phyloP scores from a whole-genome alignment of 2,888 invertebrate genomes.

The Drosophila anomalipes region DNA sequence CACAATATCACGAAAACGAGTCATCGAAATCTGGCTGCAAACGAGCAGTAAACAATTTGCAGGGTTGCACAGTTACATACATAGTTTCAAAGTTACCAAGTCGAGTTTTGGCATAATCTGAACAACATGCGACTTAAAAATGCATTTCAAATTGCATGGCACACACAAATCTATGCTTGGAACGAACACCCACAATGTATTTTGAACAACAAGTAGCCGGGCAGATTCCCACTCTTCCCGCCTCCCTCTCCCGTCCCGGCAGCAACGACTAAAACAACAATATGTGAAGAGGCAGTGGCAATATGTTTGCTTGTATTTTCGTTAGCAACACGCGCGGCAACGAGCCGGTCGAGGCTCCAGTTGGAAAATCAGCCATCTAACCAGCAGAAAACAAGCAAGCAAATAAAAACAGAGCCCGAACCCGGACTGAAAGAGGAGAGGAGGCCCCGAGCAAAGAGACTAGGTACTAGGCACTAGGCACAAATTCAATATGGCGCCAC shows the following conservation, averaged over 20 bases:
- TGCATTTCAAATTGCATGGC: slow-evolving; percentile 43
- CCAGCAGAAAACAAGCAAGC: slow-evolving; percentile 78
- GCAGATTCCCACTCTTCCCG: background rate
- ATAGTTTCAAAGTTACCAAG: background rate
- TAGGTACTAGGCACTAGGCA: slow-evolving; percentile 20
- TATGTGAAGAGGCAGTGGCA: slow-evolving; percentile 40
- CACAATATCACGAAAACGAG: slow-evolving; percentile 31
- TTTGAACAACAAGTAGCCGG: slow-evolving; percentile 66
- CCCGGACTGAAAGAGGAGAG: slow-evolving; percentile 3
- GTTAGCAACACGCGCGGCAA: slow-evolving; percentile 62
- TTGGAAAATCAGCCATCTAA: slow-evolving; percentile 75
- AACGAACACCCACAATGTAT: slow-evolving; percentile 59
- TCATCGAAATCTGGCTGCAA: background rate
- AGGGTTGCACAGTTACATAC: background rate
- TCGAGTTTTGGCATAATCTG: slow-evolving; percentile 24
- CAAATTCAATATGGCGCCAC: slow-evolving; percentile 72
- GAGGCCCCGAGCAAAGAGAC: slow-evolving; percentile 24
- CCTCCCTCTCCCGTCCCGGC: background rate
- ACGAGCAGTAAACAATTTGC: slow-evolving; percentile 4
- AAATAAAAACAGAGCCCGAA: slow-evolving; percentile 68
- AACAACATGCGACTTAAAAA: slow-evolving; percentile 38
- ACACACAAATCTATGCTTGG: slow-evolving; percentile 18
- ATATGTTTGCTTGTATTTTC: slow-evolving; percentile 73
- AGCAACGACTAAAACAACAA: slow-evolving; percentile 39
- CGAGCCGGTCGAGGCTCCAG: slow-evolving; percentile 33